These are phyloP conservation scores for Conopomorpha cramerella DNA, from an alignment of 1,140 invertebrate species.

Conservation along the genomic window DNA sequence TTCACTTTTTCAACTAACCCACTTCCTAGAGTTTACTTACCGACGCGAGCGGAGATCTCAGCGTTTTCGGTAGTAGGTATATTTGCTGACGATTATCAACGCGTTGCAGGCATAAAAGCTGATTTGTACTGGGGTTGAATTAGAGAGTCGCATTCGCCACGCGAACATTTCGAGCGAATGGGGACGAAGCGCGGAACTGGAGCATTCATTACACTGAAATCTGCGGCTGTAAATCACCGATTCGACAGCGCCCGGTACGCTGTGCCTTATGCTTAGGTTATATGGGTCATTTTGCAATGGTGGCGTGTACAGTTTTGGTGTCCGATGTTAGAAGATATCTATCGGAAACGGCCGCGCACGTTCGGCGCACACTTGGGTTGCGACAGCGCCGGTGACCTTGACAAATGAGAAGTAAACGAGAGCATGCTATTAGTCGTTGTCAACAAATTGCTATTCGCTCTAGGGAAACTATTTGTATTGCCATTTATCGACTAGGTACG, in stretches of 20 bases:
- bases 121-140: constrained; percentile 22
- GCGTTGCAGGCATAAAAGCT: constrained; percentile 22
- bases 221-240: constrained; percentile 12
- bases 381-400: no score
- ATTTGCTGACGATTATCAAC: constrained; percentile 31
- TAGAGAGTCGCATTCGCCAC: constrained; percentile 25
- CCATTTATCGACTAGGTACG: no score
- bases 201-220: constrained; percentile 42
- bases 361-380: no score
- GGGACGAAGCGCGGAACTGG: constrained; percentile 35
- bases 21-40: constrained; percentile 20
- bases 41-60: no score
- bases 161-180: constrained; percentile 41
- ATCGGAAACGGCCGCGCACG: no score
- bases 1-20: constrained; percentile 42
- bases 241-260: background rate
- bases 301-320: no score
- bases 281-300: no score
- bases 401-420: no score
- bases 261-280: background rate
- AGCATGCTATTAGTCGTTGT: no score
- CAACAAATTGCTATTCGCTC: no score
- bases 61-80: constrained; percentile 14
- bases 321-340: no score
- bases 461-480: no score